phyloP scores from a whole-genome alignment of 2,888 invertebrate genomes.

The Tachina grossa region DNA sequence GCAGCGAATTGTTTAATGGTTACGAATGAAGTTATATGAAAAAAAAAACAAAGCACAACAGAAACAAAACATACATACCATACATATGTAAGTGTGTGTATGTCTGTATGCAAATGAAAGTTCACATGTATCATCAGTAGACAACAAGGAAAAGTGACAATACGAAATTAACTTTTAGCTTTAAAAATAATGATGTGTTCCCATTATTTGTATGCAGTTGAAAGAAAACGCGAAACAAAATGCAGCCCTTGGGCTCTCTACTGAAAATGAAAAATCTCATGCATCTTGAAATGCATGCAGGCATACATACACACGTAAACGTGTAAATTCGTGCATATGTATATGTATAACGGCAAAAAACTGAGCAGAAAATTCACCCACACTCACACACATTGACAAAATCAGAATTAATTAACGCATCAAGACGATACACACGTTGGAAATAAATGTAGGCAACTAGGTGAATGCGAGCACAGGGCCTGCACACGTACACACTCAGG shows the following conservation, averaged over 20 bases:
- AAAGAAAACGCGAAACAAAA: slow-evolving; percentile 47
- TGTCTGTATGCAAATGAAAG: slow-evolving; percentile 48
- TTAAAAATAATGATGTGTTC: slow-evolving; percentile 69
- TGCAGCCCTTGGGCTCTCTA: slow-evolving; percentile 41
- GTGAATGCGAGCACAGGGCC: slow-evolving; percentile 35
- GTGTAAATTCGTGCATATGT: background rate
- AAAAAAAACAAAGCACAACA: background rate
- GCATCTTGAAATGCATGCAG: background rate
- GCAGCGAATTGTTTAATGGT: slow-evolving; percentile 49
- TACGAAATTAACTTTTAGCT: slow-evolving; percentile 71
- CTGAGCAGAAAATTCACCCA: slow-evolving; percentile 11
- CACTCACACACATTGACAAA: slow-evolving; percentile 20
- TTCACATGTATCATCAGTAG: slow-evolving; percentile 58
- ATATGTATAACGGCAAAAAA: background rate
- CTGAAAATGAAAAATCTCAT: slow-evolving; percentile 41
- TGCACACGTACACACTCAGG: background rate
- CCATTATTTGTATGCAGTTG: slow-evolving; percentile 60
- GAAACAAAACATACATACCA: background rate
- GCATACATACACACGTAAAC: background rate
- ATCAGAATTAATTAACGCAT: slow-evolving; percentile 62
- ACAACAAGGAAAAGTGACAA: slow-evolving; percentile 70
- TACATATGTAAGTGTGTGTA: background rate
- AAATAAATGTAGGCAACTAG: slow-evolving; percentile 61
- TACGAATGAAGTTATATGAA: slow-evolving; percentile 35
- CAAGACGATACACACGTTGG: slow-evolving; percentile 39